Base-by-base conservation (phyloP, 2,797 vertebrate species). In the Scomberomorus guttatus region DNA sequence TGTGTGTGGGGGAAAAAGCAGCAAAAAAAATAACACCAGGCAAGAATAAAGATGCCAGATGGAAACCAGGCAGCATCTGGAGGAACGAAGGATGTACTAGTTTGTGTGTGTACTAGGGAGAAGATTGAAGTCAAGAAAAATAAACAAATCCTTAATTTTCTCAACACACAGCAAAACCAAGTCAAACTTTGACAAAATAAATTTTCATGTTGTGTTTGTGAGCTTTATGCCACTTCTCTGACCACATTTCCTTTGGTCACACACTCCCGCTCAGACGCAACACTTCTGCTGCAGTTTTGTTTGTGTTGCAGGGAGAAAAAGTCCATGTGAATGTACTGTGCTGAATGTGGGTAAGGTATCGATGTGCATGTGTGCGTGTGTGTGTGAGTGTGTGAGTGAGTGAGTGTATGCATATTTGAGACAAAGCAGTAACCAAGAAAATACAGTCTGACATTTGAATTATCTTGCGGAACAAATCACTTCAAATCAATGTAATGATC, bases 21-120 rank as follows among this genome's bases (percentile, higher is more conserved):
- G 90, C 85, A 91, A 87, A 87, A 85, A 85, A 88, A 86, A 89
- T 81, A 87, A 89, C 83, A 89, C 80, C 76, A 89, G 84, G 80
- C 70, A 72, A 81, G 87, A 90, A 88, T 77, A 79, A 90, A 86
- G 72, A 88, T 85, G 88, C 87, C 90, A 92, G 86, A 89, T 88
- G 85, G 86, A 71, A 89, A 84, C 88, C 56, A 83, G 75, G 84
- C 85, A 88, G 91, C 88, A 91, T 91, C 91, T 92, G 91, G 89
- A 88, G 66, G 62, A 81, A 82, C 22, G 3, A 69, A 72, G 34
- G 76, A 81, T 56, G 58, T 37, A 71, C 51, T 29, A 54, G 66
- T 82, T n/a, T n/a, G n/a, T n/a, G n/a, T n/a, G n/a, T n/a, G n/a
- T n/a, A n/a, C n/a, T n/a, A n/a, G 27, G 20, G 3, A 27, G 24